Conservation (phyloP, 1,140 invertebrate species). For the Drosophila ambigua region DNA sequence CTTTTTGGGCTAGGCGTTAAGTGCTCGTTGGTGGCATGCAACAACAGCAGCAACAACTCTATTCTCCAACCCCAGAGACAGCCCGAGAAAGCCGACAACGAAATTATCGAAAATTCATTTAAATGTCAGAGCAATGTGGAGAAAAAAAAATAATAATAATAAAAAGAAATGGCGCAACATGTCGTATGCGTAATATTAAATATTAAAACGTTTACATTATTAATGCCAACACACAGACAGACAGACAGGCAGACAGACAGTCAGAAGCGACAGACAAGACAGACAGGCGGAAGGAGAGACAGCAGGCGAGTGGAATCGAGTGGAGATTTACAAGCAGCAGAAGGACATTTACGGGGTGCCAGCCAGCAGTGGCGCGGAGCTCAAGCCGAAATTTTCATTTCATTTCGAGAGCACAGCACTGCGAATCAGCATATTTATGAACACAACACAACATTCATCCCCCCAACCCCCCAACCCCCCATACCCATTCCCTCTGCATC, state of each 20-base stretch:
- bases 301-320: no score
- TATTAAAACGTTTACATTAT: conserved; percentile 78
- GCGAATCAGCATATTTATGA: conserved; percentile 50
- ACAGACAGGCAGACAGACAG: not conserved
- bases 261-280: no score
- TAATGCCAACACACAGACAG: conserved; percentile 46
- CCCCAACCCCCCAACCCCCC: no score
- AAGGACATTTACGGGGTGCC: no score
- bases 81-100: conserved; percentile 11
- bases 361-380: no score
- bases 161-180: conserved; percentile 56
- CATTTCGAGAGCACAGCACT: not conserved
- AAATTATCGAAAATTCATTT: conserved; percentile 81
- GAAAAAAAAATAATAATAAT: conserved; percentile 21
- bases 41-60: conserved; percentile 41
- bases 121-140: conserved; percentile 58
- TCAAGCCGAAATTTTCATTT: conserved; percentile 27
- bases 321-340: no score
- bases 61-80: conserved; percentile 32
- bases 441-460: not conserved
- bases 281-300: no score
- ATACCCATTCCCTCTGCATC: no score
- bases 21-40: conserved; percentile 55
- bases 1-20: conserved; percentile 54
- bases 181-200: conserved; percentile 78